Evolutionary conservation across 2,888 invertebrate genomes (phyloP).

Genomic region (Doris montereyensis): DNA sequence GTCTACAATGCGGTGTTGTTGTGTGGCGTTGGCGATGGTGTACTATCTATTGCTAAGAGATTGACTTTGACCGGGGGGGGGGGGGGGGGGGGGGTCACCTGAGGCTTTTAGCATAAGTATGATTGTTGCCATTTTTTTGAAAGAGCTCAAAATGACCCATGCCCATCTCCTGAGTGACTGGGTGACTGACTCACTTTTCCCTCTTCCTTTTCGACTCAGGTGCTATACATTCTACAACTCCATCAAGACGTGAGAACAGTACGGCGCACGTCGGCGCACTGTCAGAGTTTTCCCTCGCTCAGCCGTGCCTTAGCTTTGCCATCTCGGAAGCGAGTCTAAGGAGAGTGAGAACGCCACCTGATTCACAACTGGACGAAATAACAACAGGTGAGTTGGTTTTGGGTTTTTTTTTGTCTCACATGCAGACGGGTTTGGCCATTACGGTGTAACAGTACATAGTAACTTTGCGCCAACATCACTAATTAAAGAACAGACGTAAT

Average conservation of each 20-base stretch:
- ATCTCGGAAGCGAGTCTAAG: constrained; percentile 81
- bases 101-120: too few relatives aligned
- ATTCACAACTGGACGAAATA: constrained; percentile 65
- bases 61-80: too few relatives aligned
- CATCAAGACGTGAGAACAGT: constrained; percentile 70
- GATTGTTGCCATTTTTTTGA: too few relatives aligned
- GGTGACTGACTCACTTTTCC: too few relatives aligned
- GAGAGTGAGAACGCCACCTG: constrained; percentile 59
- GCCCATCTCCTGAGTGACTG: too few relatives aligned
- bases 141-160: too few relatives aligned
- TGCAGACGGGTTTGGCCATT: background rate
- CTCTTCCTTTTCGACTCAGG: constrained; percentile 64
- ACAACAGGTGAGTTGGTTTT: constrained; percentile 69
- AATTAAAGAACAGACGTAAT: too few relatives aligned
- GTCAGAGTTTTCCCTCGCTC: constrained; percentile 89
- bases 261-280: constrained; percentile 75
- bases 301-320: constrained; percentile 90
- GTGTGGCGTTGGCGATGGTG: too few relatives aligned
- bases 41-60: too few relatives aligned
- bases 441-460: background rate
- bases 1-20: too few relatives aligned
- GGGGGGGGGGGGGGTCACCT: too few relatives aligned
- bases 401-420: background rate
- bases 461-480: too few relatives aligned
- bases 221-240: constrained; percentile 86